These are phyloP conservation scores for Puffinus mauretanicus DNA, from an alignment of 2,113 vertebrate species.

Conservation along the genomic window DNA sequence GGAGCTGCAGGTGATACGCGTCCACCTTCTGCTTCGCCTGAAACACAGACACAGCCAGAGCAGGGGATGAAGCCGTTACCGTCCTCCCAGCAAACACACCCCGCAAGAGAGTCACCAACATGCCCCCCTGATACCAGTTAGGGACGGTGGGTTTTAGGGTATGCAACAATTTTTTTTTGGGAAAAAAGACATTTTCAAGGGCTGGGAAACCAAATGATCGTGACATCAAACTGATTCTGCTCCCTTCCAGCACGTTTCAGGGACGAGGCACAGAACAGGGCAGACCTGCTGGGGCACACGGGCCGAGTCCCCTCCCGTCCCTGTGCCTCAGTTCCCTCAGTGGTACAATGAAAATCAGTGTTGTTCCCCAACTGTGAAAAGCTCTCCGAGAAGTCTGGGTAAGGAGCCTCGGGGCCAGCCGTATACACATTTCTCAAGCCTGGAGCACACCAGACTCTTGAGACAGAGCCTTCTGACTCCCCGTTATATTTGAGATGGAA, in stretches of 20 bases:
- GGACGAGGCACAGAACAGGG: neutral
- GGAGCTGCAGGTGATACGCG: conserved; percentile 94
- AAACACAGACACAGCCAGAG: neutral
- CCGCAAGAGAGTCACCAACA: neutral
- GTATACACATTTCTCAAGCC: fast-evolving
- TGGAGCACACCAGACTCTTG: neutral
- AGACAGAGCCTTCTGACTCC: neutral
- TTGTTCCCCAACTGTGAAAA: fast-evolving
- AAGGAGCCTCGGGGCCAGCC: neutral
- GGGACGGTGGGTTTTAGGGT: fast-evolving
- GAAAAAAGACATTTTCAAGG: neutral
- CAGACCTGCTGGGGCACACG: neutral
- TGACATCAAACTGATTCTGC: too few species aligned
- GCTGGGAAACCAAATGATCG: neutral
- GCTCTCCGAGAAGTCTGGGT: fast-evolving
- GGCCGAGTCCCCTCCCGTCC: fast-evolving
- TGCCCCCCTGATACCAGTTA: fast-evolving
- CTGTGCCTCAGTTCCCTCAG: neutral
- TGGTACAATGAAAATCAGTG: fast-evolving
- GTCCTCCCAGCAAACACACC: neutral
- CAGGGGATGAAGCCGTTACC: neutral
- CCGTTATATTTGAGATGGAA: fast-evolving
- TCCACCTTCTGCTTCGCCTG: conserved; percentile 96
- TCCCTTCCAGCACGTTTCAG: neutral
- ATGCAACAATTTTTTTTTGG: fast-evolving